Base-by-base conservation (phyloP, 2,113 vertebrate species). In the Cochlearius cochlearius region DNA sequence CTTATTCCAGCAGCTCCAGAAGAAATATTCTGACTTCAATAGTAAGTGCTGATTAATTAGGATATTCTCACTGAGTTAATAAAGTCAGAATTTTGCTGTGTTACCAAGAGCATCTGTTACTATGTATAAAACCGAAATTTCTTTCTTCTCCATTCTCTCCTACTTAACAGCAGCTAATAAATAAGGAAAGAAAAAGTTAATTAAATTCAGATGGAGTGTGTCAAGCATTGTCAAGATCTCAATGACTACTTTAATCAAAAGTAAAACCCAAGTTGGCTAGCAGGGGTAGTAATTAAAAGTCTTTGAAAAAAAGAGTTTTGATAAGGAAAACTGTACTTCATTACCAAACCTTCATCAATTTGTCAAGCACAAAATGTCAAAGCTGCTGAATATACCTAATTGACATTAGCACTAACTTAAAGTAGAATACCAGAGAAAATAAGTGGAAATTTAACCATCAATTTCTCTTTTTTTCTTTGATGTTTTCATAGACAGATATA, bases 231-330 rank as follows among this genome's bases (percentile, higher is more conserved):
- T 95, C 74, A 90, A 90, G 75, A 92, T 90, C 66, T 78, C 85
- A 78, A 27, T 53, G 82, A 91, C 73, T 79, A 66, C 47, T 93
- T 96, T 96, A 97, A 97, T 95, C 63, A 95, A 91, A 92, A 96
- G 29, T 71, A 95, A 93, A 95, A 15, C 47, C 36, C 55, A 30
- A 86, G 29, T 83, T 92, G n/a, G 22, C 11, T 38, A 71, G 29
- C 43, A 80, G 47, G n/a, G 5, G 5, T 59, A 87, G 56, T 69
- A 96, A 97, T 96, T 96, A 96, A 92, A 95, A 87, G 29, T 45
- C 41, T 81, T 91, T 32, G 0, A 17, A 23, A 53, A 74, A 47
- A 19, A 19, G 7, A 23, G 10, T 68, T 93, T 93, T 67, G 22
- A 50, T 92, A 90, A 77, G 34, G 18, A 89, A 89, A 96, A 84